These are phyloP conservation scores for Hippopotamus amphibius DNA, from an alignment of 2,113 vertebrate species.

Conservation along the genomic window DNA sequence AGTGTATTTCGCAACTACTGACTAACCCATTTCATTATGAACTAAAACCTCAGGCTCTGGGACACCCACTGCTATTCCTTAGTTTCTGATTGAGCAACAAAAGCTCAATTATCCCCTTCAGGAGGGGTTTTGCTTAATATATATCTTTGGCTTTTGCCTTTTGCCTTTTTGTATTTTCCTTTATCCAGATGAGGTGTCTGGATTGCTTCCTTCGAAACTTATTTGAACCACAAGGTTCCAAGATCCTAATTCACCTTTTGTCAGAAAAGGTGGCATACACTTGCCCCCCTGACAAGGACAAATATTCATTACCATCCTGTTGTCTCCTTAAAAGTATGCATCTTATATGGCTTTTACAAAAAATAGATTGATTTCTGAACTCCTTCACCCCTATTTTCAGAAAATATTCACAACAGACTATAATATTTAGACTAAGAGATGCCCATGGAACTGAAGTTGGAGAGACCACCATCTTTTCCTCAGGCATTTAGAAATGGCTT, in stretches of 20 bases:
- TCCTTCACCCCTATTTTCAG: not conserved
- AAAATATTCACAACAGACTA: not conserved
- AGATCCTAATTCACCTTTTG: slow-evolving; percentile 41
- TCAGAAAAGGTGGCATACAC: not conserved
- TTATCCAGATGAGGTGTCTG: not conserved
- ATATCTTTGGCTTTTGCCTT: not conserved
- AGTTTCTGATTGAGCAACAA: slow-evolving; percentile 62
- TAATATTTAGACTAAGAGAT: not conserved
- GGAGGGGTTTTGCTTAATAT: not conserved
- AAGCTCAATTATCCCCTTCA: not conserved
- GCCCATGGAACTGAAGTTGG: not conserved
- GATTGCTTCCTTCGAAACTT: slow-evolving; percentile 14
- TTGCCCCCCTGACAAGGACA: not conserved
- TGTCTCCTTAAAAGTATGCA: slow-evolving; percentile 7
- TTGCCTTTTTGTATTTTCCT: not conserved
- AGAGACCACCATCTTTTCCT: slow-evolving; percentile 10
- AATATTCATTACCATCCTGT: not conserved
- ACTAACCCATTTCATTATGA: slow-evolving; percentile 40
- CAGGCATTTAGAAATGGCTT: not conserved
- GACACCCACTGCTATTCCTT: not conserved
- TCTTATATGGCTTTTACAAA: not conserved
- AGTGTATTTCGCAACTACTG: slow-evolving; percentile 42
- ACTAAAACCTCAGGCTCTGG: slow-evolving; percentile 32
- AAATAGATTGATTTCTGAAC: not conserved
- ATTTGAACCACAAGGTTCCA: not conserved